These are phyloP conservation scores for Squalus acanthias DNA, from an alignment of 2,797 vertebrate genomes.

Conservation along the genomic window DNA sequence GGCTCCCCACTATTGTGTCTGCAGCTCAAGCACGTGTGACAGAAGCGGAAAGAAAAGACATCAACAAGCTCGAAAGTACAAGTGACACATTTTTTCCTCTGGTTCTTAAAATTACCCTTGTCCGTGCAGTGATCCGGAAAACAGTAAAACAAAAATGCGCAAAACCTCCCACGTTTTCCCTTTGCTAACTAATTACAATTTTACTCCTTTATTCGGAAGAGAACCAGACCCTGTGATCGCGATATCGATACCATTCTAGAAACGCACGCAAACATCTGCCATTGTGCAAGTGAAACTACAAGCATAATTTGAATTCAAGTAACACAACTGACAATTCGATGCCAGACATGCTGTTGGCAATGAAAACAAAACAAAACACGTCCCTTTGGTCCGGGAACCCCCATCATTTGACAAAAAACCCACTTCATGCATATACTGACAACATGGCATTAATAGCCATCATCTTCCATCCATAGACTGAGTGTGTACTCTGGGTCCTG, in stretches of 20 bases:
- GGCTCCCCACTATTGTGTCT: not conserved
- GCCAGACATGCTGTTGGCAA: not conserved
- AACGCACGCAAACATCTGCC: not conserved
- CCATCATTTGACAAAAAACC: not conserved
- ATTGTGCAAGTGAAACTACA: not conserved
- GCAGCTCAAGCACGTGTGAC: not conserved
- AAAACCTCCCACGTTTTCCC: not conserved
- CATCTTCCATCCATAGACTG: not conserved
- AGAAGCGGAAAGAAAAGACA: constrained; percentile 13
- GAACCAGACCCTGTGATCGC: not conserved
- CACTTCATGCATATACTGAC: not conserved
- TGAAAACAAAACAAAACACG: not conserved
- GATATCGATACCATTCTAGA: too few relatives aligned
- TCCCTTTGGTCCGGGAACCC: not conserved
- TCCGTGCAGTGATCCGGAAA: constrained; percentile 18
- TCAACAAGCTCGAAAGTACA: constrained; percentile 28
- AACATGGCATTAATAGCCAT: not conserved
- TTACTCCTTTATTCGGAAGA: not conserved
- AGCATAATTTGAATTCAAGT: not conserved
- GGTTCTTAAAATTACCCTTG: constrained; percentile 2
- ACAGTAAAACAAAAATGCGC: not conserved
- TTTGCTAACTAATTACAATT: not conserved
- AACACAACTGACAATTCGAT: not conserved
- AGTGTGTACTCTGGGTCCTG: not conserved
- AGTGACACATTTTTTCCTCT: constrained; percentile 21